A percentile compares a stretch with the other conserved stretches of the same genome.
These are phyloP conservation scores for Merodon equestris DNA, from an alignment of 2,888 invertebrate genomes.

Conservation along the genomic window DNA sequence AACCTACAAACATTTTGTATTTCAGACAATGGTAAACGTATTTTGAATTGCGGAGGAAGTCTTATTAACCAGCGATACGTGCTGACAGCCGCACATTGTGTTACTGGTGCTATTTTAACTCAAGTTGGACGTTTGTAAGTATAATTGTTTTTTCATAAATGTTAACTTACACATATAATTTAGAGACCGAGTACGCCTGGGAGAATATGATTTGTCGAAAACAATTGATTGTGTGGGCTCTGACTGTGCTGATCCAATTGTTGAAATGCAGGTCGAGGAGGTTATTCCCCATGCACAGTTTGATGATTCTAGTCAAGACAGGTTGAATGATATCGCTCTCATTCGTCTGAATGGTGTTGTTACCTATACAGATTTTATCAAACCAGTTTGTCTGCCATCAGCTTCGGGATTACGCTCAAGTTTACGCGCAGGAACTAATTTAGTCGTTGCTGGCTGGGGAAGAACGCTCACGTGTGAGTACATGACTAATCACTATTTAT, in stretches of 20 bases:
- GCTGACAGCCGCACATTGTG: constrained; percentile 83
- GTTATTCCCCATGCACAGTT: constrained; percentile 84
- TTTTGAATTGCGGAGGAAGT: constrained; percentile 84
- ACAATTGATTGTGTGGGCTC: constrained; percentile 77
- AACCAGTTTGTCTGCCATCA: constrained; percentile 82
- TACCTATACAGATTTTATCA: constrained; percentile 80
- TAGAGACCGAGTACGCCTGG: constrained; percentile 75
- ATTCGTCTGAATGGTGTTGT: constrained; percentile 82
- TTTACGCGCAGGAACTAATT: constrained; percentile 76
- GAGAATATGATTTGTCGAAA: constrained; percentile 75
- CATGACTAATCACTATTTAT: too few relatives aligned
- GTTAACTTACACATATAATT: neutral
- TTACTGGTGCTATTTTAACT: constrained; percentile 79
- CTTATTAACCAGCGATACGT: constrained; percentile 83
- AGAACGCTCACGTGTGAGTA: constrained; percentile 79
- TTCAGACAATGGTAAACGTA: constrained; percentile 70
- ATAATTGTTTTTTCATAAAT: neutral
- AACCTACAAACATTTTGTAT: too few relatives aligned
- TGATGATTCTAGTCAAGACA: constrained; percentile 80
- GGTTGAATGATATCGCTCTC: constrained; percentile 86
- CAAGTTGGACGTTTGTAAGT: constrained; percentile 81
- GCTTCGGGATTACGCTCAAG: constrained; percentile 68
- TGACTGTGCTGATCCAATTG: constrained; percentile 82
- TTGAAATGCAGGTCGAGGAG: constrained; percentile 83
- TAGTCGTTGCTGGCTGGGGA: constrained; percentile 84